Evolutionary conservation across 2,888 invertebrate genomes (phyloP).

Genomic region (Catocala fraxini): DNA sequence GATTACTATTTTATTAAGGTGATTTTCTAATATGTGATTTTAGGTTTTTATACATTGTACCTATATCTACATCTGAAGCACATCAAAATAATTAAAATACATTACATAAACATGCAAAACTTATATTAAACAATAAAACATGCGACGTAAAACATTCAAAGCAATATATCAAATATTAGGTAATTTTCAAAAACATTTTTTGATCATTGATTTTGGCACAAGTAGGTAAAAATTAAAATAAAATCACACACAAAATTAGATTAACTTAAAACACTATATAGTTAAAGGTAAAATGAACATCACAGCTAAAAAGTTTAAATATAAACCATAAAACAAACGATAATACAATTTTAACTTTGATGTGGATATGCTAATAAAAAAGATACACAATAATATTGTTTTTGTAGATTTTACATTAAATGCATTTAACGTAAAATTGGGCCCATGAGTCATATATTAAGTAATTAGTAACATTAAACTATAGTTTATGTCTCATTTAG

Average conservation of each 20-base stretch:
- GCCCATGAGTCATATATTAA: not conserved
- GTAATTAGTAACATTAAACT: slow-evolving; percentile 11
- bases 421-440: not conserved
- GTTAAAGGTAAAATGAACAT: slow-evolving; percentile 51
- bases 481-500: not conserved
- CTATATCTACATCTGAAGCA: slow-evolving; percentile 6
- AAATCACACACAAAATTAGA: slow-evolving; percentile 35
- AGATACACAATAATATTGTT: no score
- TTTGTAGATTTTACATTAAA: no score
- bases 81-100: slow-evolving; percentile 5
- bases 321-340: slow-evolving; percentile 4
- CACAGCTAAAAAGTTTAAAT: slow-evolving; percentile 54
- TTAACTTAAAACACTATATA: slow-evolving; percentile 23
- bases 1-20: no score
- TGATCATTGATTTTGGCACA: slow-evolving; percentile 49
- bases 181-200: slow-evolving; percentile 19
- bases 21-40: no score
- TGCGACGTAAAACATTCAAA: slow-evolving; percentile 37
- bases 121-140: slow-evolving; percentile 22
- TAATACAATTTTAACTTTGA: slow-evolving; percentile 11
- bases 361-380: not conserved
- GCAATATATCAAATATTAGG: slow-evolving; percentile 17
- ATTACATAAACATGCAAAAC: slow-evolving; percentile 26
- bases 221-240: slow-evolving; percentile 8
- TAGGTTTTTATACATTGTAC: no score